These are phyloP conservation scores for Anseranas semipalmata DNA, from an alignment of 2,113 vertebrate genomes.

Conservation along the genomic window DNA sequence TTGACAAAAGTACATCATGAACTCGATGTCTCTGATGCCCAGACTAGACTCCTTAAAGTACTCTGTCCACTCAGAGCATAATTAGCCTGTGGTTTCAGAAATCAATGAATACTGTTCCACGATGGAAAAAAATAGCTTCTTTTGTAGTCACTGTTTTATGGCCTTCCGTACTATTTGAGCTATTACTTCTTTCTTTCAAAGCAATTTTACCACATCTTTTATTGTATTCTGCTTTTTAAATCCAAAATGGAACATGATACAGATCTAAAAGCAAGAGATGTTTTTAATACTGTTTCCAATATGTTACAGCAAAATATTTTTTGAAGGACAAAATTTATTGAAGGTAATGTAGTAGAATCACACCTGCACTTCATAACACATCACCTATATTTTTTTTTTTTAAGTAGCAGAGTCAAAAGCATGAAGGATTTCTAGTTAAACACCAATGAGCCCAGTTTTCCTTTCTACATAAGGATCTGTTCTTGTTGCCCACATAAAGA, in stretches of 20 bases:
- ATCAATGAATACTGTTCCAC: background rate
- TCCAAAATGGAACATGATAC: background rate
- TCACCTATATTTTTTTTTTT: background rate
- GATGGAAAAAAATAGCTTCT: background rate
- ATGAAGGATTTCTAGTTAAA: background rate
- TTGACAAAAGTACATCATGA: background rate
- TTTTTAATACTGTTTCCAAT: background rate
- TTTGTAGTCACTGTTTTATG: background rate
- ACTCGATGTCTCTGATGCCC: background rate
- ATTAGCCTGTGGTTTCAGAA: slow-evolving; percentile 43
- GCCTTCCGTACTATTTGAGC: background rate
- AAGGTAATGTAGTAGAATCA: background rate
- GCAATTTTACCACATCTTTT: background rate
- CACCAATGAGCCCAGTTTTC: background rate
- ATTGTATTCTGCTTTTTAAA: background rate
- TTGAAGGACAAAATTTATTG: background rate
- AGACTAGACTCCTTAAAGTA: background rate
- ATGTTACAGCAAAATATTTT: background rate
- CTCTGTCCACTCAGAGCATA: background rate
- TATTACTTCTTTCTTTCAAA: background rate
- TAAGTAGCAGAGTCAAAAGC: background rate
- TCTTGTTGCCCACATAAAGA: background rate
- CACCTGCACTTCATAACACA: background rate
- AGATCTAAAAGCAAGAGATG: background rate
- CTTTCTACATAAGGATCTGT: background rate